A percentile compares a stretch with the other conserved stretches of the same genome.
phyloP scores from a whole-genome alignment of 2,888 invertebrate genomes.

The Phalera bucephala region DNA sequence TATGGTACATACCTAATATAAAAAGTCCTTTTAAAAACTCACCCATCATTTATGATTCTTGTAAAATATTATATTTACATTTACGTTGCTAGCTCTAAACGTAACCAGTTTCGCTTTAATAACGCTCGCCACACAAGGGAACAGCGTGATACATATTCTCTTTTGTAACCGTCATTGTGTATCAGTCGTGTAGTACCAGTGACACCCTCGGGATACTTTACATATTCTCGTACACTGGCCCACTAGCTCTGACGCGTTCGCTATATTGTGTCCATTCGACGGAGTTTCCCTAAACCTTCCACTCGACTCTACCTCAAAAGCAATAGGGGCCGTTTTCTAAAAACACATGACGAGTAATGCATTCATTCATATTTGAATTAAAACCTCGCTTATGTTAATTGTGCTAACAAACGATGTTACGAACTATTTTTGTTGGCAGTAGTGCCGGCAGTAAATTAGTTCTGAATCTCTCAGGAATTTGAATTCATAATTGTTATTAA shows the following conservation, averaged over 20 bases:
- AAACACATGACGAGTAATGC: conserved; percentile 16
- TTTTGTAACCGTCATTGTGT: conserved; percentile 40
- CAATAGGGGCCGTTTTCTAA: conserved; percentile 24
- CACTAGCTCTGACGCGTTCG: conserved; percentile 26
- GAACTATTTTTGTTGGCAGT: conserved; percentile 20
- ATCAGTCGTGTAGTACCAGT: conserved; percentile 26
- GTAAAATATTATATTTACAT: no score
- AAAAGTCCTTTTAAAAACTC: no score
- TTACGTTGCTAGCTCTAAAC: no score
- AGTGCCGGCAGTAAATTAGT: conserved; percentile 15
- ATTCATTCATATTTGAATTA: conserved; percentile 33
- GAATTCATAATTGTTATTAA: not conserved
- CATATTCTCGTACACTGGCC: conserved; percentile 32
- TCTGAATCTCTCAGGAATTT: not conserved
- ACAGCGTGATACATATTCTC: not conserved
- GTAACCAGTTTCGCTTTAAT: no score
- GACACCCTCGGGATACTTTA: conserved; percentile 41
- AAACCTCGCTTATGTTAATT: conserved; percentile 30
- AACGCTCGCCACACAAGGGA: no score
- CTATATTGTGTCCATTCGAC: conserved; percentile 29
- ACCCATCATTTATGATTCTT: no score
- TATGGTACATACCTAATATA: no score
- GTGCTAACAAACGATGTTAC: conserved; percentile 30
- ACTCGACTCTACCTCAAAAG: conserved; percentile 21
- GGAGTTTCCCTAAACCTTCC: conserved; percentile 8